Evolutionary conservation across 1,140 invertebrate genomes (phyloP).

Genomic region (Dendroctonus ponderosae): DNA sequence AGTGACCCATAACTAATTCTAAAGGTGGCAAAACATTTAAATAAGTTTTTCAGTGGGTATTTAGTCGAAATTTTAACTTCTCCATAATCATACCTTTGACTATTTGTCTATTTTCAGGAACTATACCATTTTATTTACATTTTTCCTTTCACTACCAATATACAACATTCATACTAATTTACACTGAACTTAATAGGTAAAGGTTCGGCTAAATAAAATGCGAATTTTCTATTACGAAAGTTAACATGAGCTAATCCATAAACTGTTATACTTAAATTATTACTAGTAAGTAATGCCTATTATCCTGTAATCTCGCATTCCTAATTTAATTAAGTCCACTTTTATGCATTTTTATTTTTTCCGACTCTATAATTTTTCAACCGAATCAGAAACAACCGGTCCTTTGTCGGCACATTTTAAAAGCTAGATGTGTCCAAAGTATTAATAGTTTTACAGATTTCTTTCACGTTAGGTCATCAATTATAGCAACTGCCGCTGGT

Average conservation of each 20-base stretch:
- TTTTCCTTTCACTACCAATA: not conserved
- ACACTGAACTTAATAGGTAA: not conserved
- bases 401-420: slow-evolving; percentile 14
- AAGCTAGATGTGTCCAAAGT: slow-evolving; percentile 22
- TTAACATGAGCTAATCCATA: not conserved
- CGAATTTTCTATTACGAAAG: not conserved
- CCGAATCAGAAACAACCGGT: slow-evolving; percentile 7
- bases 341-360: slow-evolving; percentile 6
- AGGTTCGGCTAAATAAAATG: not conserved
- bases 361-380: slow-evolving; percentile 17
- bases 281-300: not conserved
- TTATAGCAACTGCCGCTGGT: slow-evolving; percentile 20
- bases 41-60: too few relatives aligned
- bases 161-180: slow-evolving; percentile 1
- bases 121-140: slow-evolving; percentile 30
- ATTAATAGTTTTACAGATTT: slow-evolving; percentile 28
- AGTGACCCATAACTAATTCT: too few relatives aligned
- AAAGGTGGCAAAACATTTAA: too few relatives aligned
- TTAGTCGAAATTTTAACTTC: too few relatives aligned
- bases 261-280: not conserved
- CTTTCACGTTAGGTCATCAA: slow-evolving; percentile 12
- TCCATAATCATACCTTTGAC: too few relatives aligned
- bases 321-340: slow-evolving; percentile 11
- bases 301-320: not conserved
- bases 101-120: slow-evolving; percentile 16